Conservation (phyloP, 2,888 invertebrate species). For the Agrotis exclamationis region DNA sequence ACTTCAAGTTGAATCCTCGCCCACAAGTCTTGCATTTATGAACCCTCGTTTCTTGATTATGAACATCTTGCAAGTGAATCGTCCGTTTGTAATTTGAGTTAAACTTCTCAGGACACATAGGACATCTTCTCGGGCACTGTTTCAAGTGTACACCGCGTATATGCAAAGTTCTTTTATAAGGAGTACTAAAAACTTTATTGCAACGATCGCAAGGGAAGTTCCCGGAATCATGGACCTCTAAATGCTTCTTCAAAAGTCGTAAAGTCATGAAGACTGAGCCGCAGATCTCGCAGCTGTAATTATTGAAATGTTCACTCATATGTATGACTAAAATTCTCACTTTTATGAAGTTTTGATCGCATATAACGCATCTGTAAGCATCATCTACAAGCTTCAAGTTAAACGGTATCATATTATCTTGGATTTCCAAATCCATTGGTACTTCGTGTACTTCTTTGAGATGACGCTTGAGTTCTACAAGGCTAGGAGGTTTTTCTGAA, state of each 20-base stretch:
- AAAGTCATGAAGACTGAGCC: constrained; percentile 88
- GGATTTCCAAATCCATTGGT: constrained; percentile 80
- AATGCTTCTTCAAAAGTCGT: constrained; percentile 84
- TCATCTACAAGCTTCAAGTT: constrained; percentile 78
- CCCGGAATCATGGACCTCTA: constrained; percentile 87
- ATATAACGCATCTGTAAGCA: constrained; percentile 83
- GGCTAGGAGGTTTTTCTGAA: constrained; percentile 69
- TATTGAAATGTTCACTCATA: constrained; percentile 88
- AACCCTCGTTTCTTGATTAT: constrained; percentile 85
- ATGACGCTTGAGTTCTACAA: constrained; percentile 80
- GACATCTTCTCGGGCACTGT: constrained; percentile 83
- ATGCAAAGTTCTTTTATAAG: constrained; percentile 84
- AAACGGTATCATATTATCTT: constrained; percentile 87
- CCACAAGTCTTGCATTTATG: constrained; percentile 88
- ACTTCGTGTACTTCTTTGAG: constrained; percentile 82
- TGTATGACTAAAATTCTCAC: constrained; percentile 85
- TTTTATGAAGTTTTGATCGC: constrained; percentile 84
- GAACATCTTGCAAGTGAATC: constrained; percentile 87
- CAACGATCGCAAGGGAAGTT: constrained; percentile 86
- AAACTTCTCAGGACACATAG: constrained; percentile 86
- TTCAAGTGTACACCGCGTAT: constrained; percentile 86
- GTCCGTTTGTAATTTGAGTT: constrained; percentile 87
- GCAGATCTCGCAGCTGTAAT: constrained; percentile 88
- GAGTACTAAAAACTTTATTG: constrained; percentile 84
- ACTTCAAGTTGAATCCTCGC: constrained; percentile 85